Evolutionary conservation across 1,140 invertebrate genomes (phyloP).

Genomic region (Pectinophora gossypiella): DNA sequence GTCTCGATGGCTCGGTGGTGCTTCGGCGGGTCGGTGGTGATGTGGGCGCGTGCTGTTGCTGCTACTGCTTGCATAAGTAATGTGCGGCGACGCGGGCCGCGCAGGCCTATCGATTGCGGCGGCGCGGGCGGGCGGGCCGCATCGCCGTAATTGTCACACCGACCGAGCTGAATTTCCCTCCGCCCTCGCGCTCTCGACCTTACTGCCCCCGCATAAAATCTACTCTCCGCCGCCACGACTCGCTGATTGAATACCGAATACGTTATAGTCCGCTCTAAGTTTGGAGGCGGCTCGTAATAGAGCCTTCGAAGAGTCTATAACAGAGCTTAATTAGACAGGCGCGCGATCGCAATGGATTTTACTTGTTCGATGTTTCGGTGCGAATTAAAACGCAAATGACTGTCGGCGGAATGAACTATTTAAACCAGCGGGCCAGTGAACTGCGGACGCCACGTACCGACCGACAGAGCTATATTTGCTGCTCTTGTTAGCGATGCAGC

Average conservation of each 20-base stretch:
- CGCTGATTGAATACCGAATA: slow-evolving; percentile 61
- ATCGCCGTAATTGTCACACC: slow-evolving; percentile 72
- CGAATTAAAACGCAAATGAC: slow-evolving; percentile 39
- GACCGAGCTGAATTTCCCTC: slow-evolving; percentile 57
- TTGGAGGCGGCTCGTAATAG: slow-evolving; percentile 70
- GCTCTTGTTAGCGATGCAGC: slow-evolving; percentile 16
- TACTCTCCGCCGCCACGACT: slow-evolving; percentile 28
- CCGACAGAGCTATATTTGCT: slow-evolving; percentile 20
- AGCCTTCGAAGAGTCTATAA: slow-evolving; percentile 74
- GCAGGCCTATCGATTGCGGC: slow-evolving; percentile 59
- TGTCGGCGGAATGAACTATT: slow-evolving; percentile 24
- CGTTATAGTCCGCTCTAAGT: slow-evolving; percentile 69
- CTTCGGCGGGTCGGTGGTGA: slow-evolving; percentile 19
- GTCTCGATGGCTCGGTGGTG: slow-evolving; percentile 3
- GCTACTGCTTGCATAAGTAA: slow-evolving; percentile 71
- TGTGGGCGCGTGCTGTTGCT: slow-evolving; percentile 26
- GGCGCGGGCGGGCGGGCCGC: slow-evolving; percentile 43
- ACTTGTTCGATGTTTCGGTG: slow-evolving; percentile 60
- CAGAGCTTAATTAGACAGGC: slow-evolving; percentile 74
- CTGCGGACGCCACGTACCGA: slow-evolving; percentile 1
- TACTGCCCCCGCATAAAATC: slow-evolving; percentile 51
- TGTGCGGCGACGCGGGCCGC: slow-evolving; percentile 33
- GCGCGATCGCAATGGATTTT: slow-evolving; percentile 69
- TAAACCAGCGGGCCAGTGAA: slow-evolving; percentile 31
- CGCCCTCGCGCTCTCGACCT: slow-evolving; percentile 53